These are phyloP conservation scores for Clarias laeviceps DNA, from an alignment of 2,797 vertebrate species.

Conservation along the genomic window DNA sequence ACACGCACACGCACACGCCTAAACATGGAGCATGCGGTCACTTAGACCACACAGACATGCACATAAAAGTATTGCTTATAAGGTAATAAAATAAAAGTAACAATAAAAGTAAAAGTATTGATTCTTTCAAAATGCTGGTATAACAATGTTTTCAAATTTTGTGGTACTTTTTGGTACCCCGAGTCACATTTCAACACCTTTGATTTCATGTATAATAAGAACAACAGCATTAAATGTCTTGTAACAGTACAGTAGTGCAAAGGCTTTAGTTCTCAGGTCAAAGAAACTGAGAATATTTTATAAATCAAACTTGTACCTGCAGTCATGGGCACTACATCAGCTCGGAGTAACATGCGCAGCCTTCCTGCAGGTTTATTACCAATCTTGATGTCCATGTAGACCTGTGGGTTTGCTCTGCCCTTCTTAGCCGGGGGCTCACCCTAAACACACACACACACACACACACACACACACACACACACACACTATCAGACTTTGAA, in stretches of 20 bases:
- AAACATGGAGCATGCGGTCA: no score
- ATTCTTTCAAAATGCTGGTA: no score
- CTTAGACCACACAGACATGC: no score
- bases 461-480: no score
- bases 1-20: no score
- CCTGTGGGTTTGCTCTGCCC: slow-evolving; percentile 88
- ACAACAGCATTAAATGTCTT: neutral
- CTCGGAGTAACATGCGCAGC: slow-evolving; percentile 88
- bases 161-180: no score
- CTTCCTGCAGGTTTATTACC: slow-evolving; percentile 93
- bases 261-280: neutral
- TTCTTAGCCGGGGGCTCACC: slow-evolving; percentile 89
- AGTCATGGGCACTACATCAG: slow-evolving; percentile 97
- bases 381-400: slow-evolving; percentile 98
- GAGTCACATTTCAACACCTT: neutral
- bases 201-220: neutral
- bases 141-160: no score
- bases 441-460: slow-evolving; percentile 70
- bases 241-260: neutral
- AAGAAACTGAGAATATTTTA: neutral
- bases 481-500: slow-evolving; percentile 14
- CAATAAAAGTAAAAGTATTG: no score
- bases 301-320: slow-evolving; percentile 73
- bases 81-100: no score
- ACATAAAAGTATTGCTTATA: no score